Evolutionary conservation across 2,888 invertebrate genomes (phyloP).

Genomic region (Temnothorax rugatulus): DNA sequence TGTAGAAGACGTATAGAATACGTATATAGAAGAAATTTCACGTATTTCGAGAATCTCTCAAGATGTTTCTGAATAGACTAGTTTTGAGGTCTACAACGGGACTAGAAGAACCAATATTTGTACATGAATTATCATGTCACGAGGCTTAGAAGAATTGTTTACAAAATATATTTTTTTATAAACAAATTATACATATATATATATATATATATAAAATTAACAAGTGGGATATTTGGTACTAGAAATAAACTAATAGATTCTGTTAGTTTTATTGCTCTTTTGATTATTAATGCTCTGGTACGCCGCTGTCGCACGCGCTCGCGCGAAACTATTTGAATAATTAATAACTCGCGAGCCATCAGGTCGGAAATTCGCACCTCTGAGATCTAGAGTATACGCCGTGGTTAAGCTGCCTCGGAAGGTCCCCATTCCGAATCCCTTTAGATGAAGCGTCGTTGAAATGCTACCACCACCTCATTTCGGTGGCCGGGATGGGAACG

Average conservation of each 20-base stretch:
- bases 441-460: conserved; percentile 51
- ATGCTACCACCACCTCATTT: conserved; percentile 63
- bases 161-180: background rate
- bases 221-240: background rate
- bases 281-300: conserved; percentile 11
- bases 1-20: no score
- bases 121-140: background rate
- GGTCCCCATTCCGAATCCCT: conserved; percentile 44
- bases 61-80: background rate
- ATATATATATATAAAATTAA: background rate
- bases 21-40: no score
- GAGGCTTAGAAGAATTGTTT: background rate
- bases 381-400: conserved; percentile 17
- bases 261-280: conserved; percentile 14
- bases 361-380: conserved; percentile 44
- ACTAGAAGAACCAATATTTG: background rate
- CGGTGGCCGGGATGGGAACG: conserved; percentile 31
- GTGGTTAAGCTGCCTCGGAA: conserved; percentile 24
- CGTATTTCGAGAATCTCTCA: background rate
- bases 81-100: background rate
- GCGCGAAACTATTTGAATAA: conserved; percentile 24
- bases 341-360: conserved; percentile 35
- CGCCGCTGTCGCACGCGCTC: background rate
- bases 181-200: background rate
- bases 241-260: background rate